Conservation (phyloP, 1,140 invertebrate genomes). For the Drosophila ananassae region DNA sequence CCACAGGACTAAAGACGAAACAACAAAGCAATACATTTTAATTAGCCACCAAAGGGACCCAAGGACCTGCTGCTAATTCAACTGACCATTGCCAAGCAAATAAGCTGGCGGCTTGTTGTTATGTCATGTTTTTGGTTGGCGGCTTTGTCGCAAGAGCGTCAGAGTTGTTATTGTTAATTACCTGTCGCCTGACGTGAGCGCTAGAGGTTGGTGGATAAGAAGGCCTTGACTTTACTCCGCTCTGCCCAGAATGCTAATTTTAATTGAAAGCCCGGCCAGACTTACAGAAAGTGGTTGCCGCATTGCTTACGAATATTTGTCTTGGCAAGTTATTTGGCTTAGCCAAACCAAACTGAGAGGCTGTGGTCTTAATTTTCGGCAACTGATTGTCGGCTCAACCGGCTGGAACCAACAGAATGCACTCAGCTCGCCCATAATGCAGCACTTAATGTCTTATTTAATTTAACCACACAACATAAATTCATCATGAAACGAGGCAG, state of each 20-base stretch:
- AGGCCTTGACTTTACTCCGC: not conserved
- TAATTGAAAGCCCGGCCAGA: conserved; percentile 29
- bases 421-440: conserved; percentile 35
- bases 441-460: conserved; percentile 56
- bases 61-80: conserved; percentile 47
- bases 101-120: conserved; percentile 44
- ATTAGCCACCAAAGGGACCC: conserved; percentile 54
- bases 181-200: conserved; percentile 36
- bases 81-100: conserved; percentile 56
- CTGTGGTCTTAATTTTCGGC: conserved; percentile 11
- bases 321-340: conserved; percentile 33
- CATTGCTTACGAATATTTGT: conserved; percentile 21
- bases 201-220: conserved; percentile 18
- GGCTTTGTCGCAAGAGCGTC: conserved; percentile 46
- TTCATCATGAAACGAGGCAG: conserved; percentile 48
- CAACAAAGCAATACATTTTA: conserved; percentile 62
- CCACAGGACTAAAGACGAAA: conserved; percentile 23
- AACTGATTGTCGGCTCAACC: conserved; percentile 26
- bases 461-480: conserved; percentile 54
- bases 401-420: conserved; percentile 23
- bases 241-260: conserved; percentile 40
- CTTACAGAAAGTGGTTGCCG: conserved; percentile 1
- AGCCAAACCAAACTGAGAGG: conserved; percentile 3
- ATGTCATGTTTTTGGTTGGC: conserved; percentile 57
- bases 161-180: conserved; percentile 67